Base-by-base conservation (phyloP, 2,888 invertebrate species). In the Portevinia maculata region DNA sequence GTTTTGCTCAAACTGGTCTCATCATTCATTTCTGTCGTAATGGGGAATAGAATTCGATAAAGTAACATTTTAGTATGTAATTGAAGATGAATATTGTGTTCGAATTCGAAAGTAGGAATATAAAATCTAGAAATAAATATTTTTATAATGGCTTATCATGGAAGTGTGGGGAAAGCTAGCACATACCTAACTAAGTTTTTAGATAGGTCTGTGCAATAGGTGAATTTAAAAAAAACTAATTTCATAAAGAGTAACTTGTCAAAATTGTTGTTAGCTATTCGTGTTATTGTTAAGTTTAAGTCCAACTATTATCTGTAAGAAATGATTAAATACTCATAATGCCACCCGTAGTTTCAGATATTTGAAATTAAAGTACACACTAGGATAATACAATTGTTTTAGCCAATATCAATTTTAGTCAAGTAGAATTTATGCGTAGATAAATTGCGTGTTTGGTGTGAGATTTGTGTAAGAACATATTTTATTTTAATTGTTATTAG, bases 141-240 rank as follows among this genome's bases (percentile, higher is more conserved):
- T 78, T 78, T 78, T 79, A 79, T 65, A 79, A 73, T 65, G 60
- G 73, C 73, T 60, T 59, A 65, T 28, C 15, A 60, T 19, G 59
- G 44, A n/a, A 46, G 4, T 3, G 37, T 19, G 32, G 7, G 52
- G 8, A 70, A 50, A 34, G 24, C 48, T 50, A 24, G 32, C 24
- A 50, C 34, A 53, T 59, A 44, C 52, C 24, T 8, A n/a, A 60
- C 28, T 21, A 32, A 34, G 4, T 55, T 34, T 34, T 5, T 67
- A 53, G 24, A 19, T 57, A 57, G 48, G 28, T 39, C 34, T 57
- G 57, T 46, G n/a, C 7, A 7, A 0, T 37, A 39, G 46, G 39
- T 11, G 15, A 46, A 46, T 46, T 44, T 21, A 46, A n/a, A 19
- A 8, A 55, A 55, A 1, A 8, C 44, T 53, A 1, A 30, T 34